Base-by-base conservation (phyloP, 2,113 vertebrate genomes). In the Boulengeromyrus knoepffleri region DNA sequence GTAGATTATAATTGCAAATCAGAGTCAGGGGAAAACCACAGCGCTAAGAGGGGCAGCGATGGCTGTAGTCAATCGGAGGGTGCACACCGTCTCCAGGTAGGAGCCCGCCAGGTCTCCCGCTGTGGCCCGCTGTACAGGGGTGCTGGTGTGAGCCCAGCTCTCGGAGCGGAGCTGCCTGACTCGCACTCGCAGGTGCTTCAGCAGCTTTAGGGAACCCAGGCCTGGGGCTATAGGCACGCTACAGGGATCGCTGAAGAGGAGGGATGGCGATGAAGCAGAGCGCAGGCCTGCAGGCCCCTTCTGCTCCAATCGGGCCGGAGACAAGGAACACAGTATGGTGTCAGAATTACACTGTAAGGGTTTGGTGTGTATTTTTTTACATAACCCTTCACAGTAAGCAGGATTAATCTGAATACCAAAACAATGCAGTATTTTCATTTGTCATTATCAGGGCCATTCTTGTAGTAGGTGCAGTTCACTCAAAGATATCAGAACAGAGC, bases 161-260 rank as follows among this genome's bases (percentile, higher is more conserved):
- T 96, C 96, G 1, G 93, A 90, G 10, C 93, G 93, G 21, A 97
- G 95, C 91, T 96, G 96, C 62, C 90, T 94, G 89, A 97, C 95
- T 77, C 92, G 94, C 83, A 93, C 93, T 93, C 96, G 96, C 46
- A 97, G 95, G 93, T 95, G 94, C 27, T 87, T 92, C 1, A 96
- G 92, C 3, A 97, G 93, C 88, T 95, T 96, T 24, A 95, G 92
- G 7, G 96, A 94, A 88, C 94, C 92, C 70, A 94, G 85, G 31
- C 95, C 93, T 12, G 94, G 92, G 42, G 90, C 92, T 8, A 91
- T 70, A 31, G 89, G 84, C 12, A 88, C 74, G 49, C 89, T 77
- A 45, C 88, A 90, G 21, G 89, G 70, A n/a, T 91, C 91, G 77
- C 87, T 45, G 49, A 45, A 86, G 21, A 47, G 89, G 31, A 91